Conservation (phyloP, 1,140 invertebrate species). For the Geopemphigus sp. region DNA sequence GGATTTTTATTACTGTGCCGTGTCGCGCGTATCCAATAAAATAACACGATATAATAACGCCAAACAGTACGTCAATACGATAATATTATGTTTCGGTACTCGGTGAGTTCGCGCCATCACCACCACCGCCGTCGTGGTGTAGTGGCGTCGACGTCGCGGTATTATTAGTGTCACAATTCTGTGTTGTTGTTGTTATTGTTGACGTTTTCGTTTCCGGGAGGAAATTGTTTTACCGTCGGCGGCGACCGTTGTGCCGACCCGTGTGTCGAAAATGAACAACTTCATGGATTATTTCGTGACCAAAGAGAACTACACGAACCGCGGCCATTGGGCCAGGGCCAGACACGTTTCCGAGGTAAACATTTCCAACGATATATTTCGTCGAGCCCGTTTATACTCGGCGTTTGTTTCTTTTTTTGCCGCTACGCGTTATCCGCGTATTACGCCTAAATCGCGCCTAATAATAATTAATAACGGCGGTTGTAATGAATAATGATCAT, state of each 20-base stretch:
- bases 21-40: not conserved
- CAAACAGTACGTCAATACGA: not conserved
- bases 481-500: no score
- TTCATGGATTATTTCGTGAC: conserved; percentile 46
- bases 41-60: not conserved
- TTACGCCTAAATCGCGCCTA: no score
- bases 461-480: no score
- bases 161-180: not conserved
- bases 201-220: not conserved
- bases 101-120: not conserved
- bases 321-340: conserved; percentile 43
- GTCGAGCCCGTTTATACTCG: not conserved
- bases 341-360: conserved; percentile 46
- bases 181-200: not conserved
- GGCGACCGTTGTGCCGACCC: not conserved
- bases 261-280: conserved; percentile 26
- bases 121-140: not conserved
- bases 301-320: conserved; percentile 46
- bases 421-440: no score
- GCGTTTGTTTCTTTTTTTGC: no score
- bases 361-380: not conserved
- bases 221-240: no score
- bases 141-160: not conserved
- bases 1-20: not conserved
- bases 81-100: not conserved